These are phyloP conservation scores for Bubo bubo DNA, from an alignment of 2,113 vertebrate species.

Conservation along the genomic window DNA sequence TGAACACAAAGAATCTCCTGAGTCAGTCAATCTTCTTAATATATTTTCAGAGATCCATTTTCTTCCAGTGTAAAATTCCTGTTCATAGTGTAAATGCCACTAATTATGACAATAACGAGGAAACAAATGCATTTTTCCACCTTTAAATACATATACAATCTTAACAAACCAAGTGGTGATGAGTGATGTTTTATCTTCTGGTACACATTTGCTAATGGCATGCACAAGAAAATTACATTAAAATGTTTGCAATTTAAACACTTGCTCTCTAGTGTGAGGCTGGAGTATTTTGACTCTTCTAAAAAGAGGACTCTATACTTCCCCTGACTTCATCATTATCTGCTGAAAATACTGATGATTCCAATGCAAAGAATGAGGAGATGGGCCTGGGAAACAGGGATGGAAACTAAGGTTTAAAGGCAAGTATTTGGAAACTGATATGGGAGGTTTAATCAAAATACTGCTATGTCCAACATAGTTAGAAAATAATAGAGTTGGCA, in stretches of 20 bases:
- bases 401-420: background rate
- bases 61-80: background rate
- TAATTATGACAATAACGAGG: background rate
- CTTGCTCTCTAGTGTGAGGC: background rate
- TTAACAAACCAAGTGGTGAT: background rate
- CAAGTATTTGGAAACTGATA: background rate
- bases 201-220: background rate
- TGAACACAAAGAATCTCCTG: background rate
- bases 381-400: background rate
- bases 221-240: background rate
- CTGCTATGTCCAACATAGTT: background rate
- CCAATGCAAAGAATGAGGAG: background rate
- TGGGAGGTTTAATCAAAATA: background rate
- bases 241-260: background rate
- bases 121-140: background rate
- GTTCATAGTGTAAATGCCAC: background rate
- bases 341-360: background rate
- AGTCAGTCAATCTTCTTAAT: background rate
- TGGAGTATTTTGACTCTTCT: background rate
- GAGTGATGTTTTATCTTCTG: background rate
- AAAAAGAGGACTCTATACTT: background rate
- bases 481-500: conserved; percentile 33
- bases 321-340: background rate
- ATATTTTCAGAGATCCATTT: background rate
- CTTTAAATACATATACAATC: background rate